A percentile compares a stretch with the other conserved stretches of the same genome.
These are phyloP conservation scores for Orthosia incerta DNA, from an alignment of 2,888 invertebrate species.

Conservation along the genomic window DNA sequence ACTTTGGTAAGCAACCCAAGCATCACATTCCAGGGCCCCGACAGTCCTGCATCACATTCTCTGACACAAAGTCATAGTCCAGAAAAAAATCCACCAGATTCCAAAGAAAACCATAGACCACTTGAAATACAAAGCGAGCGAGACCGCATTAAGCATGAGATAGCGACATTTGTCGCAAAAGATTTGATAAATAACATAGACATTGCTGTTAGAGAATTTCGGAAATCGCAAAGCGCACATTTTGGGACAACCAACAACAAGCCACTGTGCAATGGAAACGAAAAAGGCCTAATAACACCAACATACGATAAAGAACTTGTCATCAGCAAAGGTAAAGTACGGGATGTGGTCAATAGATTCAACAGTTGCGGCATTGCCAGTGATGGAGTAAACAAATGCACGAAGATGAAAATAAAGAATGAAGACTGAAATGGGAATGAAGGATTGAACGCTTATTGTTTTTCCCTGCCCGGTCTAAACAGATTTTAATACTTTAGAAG, in stretches of 20 bases:
- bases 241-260: conserved; percentile 72
- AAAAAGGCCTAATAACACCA: conserved; percentile 83
- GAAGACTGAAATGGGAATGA: conserved; percentile 75
- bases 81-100: conserved; percentile 74
- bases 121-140: conserved; percentile 82
- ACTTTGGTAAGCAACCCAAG: conserved; percentile 81
- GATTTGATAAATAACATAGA: conserved; percentile 88
- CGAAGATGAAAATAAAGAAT: conserved; percentile 75
- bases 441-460: conserved; percentile 48
- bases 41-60: conserved; percentile 87
- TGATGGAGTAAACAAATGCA: conserved; percentile 66
- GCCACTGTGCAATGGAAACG: conserved; percentile 78
- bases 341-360: conserved; percentile 88
- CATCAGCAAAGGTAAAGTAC: conserved; percentile 88
- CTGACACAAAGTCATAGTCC: conserved; percentile 84
- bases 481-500: conserved; percentile 65
- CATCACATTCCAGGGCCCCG: conserved; percentile 88
- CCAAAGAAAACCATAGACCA: conserved; percentile 77
- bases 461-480: conserved; percentile 74
- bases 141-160: conserved; percentile 87
- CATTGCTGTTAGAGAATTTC: conserved; percentile 84
- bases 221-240: conserved; percentile 84
- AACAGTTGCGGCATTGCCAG: conserved; percentile 78
- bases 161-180: conserved; percentile 87
- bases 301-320: conserved; percentile 87